A percentile compares a stretch with the other conserved stretches of the same genome.
phyloP scores from a whole-genome alignment of 2,113 vertebrate genomes.

The Syngnathus scovelli region DNA sequence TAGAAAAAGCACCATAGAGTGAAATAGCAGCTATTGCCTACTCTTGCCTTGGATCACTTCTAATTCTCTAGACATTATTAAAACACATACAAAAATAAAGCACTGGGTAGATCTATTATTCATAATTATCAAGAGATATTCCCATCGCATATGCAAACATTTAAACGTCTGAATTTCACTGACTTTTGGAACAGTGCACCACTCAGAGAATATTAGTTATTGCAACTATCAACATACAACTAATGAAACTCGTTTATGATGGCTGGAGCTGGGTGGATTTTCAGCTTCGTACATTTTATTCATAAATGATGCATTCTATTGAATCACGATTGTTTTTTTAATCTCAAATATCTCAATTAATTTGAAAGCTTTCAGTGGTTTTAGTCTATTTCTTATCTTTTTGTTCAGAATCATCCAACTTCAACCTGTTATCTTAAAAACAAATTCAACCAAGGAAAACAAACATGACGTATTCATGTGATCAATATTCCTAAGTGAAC shows the following conservation, averaged over 20 bases:
- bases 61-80: neutral
- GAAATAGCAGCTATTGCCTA: neutral
- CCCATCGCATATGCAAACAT: neutral
- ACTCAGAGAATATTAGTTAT: neutral
- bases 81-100: conserved; percentile 1
- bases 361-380: neutral
- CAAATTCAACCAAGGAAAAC: conserved; percentile 51
- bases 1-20: neutral
- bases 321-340: too few species aligned
- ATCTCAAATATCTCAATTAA: too few species aligned
- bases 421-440: conserved; percentile 59
- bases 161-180: neutral
- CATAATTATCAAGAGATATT: neutral
- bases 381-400: conserved; percentile 20
- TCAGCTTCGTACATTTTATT: too few species aligned
- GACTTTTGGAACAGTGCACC: neutral
- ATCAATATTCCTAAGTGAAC: conserved; percentile 57
- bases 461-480: conserved; percentile 56
- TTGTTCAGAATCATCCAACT: conserved; percentile 54
- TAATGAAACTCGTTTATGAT: neutral
- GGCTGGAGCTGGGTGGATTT: too few species aligned
- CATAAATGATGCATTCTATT: too few species aligned
- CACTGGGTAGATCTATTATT: neutral
- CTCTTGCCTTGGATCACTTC: neutral
- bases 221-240: neutral